Evolutionary conservation across 2,888 invertebrate genomes (phyloP).

Genomic region (Ophion ventricosus): DNA sequence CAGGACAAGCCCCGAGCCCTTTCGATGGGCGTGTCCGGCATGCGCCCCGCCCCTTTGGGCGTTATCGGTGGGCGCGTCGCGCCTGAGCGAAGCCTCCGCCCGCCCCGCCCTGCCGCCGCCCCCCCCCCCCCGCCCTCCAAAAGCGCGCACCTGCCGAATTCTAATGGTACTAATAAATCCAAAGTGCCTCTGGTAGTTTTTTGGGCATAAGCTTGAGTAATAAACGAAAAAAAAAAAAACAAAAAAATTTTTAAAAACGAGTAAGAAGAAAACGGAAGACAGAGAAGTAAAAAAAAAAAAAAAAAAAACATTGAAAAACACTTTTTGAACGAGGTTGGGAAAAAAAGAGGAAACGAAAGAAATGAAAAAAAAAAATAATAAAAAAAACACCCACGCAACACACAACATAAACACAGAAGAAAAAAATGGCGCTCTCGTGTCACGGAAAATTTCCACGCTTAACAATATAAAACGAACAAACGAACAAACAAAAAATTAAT

Average conservation of each 20-base stretch:
- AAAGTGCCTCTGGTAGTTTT: conserved; percentile 84
- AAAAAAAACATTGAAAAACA: conserved; percentile 60
- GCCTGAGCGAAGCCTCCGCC: conserved; percentile 72
- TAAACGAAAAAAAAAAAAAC: conserved; percentile 77
- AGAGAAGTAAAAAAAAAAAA: conserved; percentile 32
- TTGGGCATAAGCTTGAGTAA: conserved; percentile 83
- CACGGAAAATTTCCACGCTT: conserved; percentile 12
- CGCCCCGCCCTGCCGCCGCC: too few species aligned
- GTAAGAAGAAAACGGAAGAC: conserved; percentile 64
- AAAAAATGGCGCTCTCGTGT: not conserved
- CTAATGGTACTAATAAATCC: conserved; percentile 83
- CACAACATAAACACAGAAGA: not conserved
- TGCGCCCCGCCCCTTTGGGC: too few species aligned
- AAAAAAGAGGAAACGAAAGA: conserved; percentile 54
- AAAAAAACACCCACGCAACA: conserved; percentile 52
- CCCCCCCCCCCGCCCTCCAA: too few species aligned
- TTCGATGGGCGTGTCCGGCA: too few species aligned
- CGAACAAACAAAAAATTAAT: conserved; percentile 3
- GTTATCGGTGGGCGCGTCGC: not conserved
- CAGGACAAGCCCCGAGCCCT: too few species aligned
- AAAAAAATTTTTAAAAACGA: too few species aligned
- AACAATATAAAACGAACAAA: too few species aligned
- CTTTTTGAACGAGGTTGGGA: conserved; percentile 50
- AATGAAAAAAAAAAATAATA: too few species aligned
- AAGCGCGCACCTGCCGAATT: conserved; percentile 78